Evolutionary conservation across 2,797 vertebrate species (phyloP), one percentile per base, ranked within the genome.

Genomic region (Gallirallus australis): DNA sequence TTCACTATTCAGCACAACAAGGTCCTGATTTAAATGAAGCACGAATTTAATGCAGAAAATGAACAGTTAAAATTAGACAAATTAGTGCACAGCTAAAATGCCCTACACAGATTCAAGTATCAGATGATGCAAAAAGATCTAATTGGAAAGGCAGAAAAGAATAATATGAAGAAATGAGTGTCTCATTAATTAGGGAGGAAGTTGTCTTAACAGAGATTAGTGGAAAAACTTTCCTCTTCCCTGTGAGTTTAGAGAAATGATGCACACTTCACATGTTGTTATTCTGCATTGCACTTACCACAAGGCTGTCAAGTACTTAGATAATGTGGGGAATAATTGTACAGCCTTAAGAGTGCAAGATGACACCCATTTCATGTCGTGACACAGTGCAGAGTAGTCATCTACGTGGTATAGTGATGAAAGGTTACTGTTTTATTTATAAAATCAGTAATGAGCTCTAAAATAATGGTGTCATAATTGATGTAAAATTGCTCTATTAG

Each of bases 371-470:
- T 77, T 94, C 64, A 21, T 45, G 63, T 86, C 48, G 65, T 59
- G 81, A 61, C 48, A 95, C 73, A 77, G 56, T 25, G n/a, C 12
- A 57, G 11, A 47, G 54, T 8, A 93, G 61, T 65, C 61, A 80
- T 11, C 81, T 61, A 6, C 42, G 60, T 2, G 31, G 30, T 42
- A 31, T 6, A 73, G 37, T 78, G 21, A 91, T 84, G 52, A 95
- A 97, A 96, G 47, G 71, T 96, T 94, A 66, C 83, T 93, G 61
- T 84, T 96, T 97, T 96, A 96, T 96, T 97, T 96, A 95, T 95
- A 92, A 97, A 96, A 88, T 47, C 35, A 37, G 53, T 91, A 97
- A 72, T 89, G 78, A 97, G 77, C 68, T 95, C 31, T 56, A 96
- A 96, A 97, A 93, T 91, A 90, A 96, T 84, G 31, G 75, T 94